Evolutionary conservation across 2,113 vertebrate species (phyloP).

Genomic region (Chaetodon auriga): DNA sequence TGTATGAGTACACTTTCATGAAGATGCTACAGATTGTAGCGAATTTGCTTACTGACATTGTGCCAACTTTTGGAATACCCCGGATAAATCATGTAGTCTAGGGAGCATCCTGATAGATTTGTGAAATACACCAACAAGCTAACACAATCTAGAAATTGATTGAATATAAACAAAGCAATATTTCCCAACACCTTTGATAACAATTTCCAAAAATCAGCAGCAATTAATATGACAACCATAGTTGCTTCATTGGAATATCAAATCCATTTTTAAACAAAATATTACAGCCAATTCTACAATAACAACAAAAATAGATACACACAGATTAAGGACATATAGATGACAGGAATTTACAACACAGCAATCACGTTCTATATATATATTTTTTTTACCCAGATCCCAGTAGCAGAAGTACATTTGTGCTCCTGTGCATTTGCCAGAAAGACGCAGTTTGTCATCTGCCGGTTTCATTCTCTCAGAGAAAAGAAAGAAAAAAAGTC

Average conservation of each 20-base stretch:
- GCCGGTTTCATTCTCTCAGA: conserved; percentile 68
- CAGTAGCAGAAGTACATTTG: conserved; percentile 76
- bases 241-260: conserved; percentile 79
- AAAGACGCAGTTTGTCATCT: conserved; percentile 75
- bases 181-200: conserved; percentile 80
- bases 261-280: conserved; percentile 81
- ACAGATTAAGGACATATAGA: conserved; percentile 84
- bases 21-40: conserved; percentile 76
- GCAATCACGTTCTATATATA: conserved; percentile 83
- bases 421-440: conserved; percentile 72
- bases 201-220: conserved; percentile 82
- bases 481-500: conserved; percentile 50
- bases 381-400: conserved; percentile 68
- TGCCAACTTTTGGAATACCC: conserved; percentile 74
- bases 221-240: conserved; percentile 83
- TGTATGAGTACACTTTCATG: conserved; percentile 73
- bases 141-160: conserved; percentile 83
- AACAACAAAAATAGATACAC: conserved; percentile 83
- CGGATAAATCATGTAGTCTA: conserved; percentile 65
- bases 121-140: conserved; percentile 82
- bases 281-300: conserved; percentile 84
- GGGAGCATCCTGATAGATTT: conserved; percentile 70
- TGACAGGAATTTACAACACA: conserved; percentile 86
- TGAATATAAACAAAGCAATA: conserved; percentile 81
- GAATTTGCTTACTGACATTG: conserved; percentile 71